phyloP scores from a whole-genome alignment of 2,113 vertebrate genomes.

The Leptocoma aspasia region DNA sequence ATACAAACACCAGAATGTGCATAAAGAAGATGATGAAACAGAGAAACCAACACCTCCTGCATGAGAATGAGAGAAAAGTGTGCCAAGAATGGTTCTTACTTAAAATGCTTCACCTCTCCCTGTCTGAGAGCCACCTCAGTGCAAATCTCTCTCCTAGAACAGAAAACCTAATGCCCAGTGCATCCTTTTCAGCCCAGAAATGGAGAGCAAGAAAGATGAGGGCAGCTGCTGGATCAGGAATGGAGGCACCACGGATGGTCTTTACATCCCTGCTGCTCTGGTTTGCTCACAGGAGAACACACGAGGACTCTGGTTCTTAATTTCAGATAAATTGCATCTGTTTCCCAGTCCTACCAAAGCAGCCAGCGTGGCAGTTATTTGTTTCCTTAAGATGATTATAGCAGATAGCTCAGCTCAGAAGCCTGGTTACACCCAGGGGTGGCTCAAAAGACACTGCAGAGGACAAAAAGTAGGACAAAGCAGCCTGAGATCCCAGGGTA shows the following conservation, averaged over 20 bases:
- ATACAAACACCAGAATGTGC: not conserved
- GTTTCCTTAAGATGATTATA: constrained; percentile 14
- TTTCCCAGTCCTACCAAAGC: not conserved
- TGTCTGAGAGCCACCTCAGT: not conserved
- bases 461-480: constrained; percentile 48
- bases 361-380: not conserved
- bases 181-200: not conserved
- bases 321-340: not conserved
- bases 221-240: not conserved
- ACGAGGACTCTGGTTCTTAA: not conserved
- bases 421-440: constrained; percentile 33
- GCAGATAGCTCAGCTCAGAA: constrained; percentile 6
- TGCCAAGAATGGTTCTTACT: not conserved
- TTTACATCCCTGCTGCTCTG: not conserved
- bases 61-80: not conserved
- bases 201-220: not conserved
- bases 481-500: not conserved
- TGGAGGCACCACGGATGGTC: not conserved
- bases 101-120: not conserved
- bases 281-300: not conserved
- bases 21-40: not conserved
- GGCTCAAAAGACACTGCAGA: constrained; percentile 22
- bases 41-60: not conserved
- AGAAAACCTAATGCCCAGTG: not conserved
- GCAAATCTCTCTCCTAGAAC: not conserved